phyloP scores from a whole-genome alignment of 2,113 vertebrate genomes.

The Stomatorhinus ivindoensis region DNA sequence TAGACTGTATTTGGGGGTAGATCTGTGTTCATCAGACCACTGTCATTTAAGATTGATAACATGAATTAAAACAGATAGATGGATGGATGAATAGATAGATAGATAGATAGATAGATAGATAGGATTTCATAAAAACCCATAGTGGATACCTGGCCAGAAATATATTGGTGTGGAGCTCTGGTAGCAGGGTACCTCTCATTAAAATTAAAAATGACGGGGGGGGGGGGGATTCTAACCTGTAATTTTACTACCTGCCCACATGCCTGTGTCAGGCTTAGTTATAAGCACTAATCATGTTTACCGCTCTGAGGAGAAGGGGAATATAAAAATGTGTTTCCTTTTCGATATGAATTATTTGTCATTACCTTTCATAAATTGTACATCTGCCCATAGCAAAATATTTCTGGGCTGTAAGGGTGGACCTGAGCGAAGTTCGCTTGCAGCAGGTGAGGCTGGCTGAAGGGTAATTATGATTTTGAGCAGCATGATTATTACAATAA shows the following conservation, averaged over 20 bases:
- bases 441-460: not conserved
- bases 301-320: not conserved
- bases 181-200: not conserved
- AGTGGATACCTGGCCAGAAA: not conserved
- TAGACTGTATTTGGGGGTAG: not conserved
- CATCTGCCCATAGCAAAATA: not conserved
- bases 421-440: not conserved
- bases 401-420: not conserved
- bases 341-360: not conserved
- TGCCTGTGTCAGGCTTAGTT: not conserved
- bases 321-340: not conserved
- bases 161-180: not conserved
- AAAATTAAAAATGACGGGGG: not conserved
- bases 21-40: not conserved
- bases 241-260: not conserved
- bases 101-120: not conserved
- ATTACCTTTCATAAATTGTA: not conserved
- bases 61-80: not conserved
- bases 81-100: not conserved
- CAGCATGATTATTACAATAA: not conserved
- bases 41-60: not conserved
- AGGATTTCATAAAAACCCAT: not conserved
- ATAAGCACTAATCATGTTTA: not conserved
- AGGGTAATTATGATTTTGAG: not conserved
- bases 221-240: not conserved